phyloP scores from a whole-genome alignment of 1,140 invertebrate species.

The Galleria mellonella region DNA sequence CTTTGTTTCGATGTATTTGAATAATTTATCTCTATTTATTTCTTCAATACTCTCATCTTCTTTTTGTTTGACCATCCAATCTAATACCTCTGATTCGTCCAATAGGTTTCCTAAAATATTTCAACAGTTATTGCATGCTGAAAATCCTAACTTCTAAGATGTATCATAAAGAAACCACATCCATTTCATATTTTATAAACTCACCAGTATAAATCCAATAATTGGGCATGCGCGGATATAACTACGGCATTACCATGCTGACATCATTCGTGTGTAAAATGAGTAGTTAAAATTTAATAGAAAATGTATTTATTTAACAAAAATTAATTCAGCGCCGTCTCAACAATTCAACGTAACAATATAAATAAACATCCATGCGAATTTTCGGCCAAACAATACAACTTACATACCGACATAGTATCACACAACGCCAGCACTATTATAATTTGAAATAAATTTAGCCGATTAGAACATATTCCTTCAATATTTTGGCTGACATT shows the following conservation, averaged over 20 bases:
- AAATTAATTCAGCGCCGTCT: slow-evolving; percentile 57
- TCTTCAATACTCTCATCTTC: slow-evolving; percentile 95
- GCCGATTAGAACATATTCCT: neutral
- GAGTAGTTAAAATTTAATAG: slow-evolving; percentile 57
- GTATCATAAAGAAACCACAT: slow-evolving; percentile 66
- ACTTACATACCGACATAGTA: slow-evolving; percentile 48
- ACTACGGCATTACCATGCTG: slow-evolving; percentile 68
- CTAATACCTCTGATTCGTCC: slow-evolving; percentile 88
- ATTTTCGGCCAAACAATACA: slow-evolving; percentile 64
- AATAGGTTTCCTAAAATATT: slow-evolving; percentile 86
- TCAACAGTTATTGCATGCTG: slow-evolving; percentile 44
- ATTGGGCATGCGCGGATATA: slow-evolving; percentile 57
- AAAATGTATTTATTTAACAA: slow-evolving; percentile 71
- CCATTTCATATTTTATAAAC: slow-evolving; percentile 61
- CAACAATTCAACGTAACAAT: slow-evolving; percentile 65
- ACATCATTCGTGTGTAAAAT: slow-evolving; percentile 65
- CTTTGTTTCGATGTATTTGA: slow-evolving; percentile 91
- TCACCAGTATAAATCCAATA: slow-evolving; percentile 63
- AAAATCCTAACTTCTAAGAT: slow-evolving; percentile 29
- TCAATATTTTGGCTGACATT: too few species aligned
- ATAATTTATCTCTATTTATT: slow-evolving; percentile 88
- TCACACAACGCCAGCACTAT: slow-evolving; percentile 50
- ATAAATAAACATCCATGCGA: slow-evolving; percentile 68
- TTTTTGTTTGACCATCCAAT: slow-evolving; percentile 94
- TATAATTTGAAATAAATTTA: slow-evolving; percentile 7